Evolutionary conservation across 2,113 vertebrate genomes (phyloP).

Genomic region (Probosciger aterrimus): DNA sequence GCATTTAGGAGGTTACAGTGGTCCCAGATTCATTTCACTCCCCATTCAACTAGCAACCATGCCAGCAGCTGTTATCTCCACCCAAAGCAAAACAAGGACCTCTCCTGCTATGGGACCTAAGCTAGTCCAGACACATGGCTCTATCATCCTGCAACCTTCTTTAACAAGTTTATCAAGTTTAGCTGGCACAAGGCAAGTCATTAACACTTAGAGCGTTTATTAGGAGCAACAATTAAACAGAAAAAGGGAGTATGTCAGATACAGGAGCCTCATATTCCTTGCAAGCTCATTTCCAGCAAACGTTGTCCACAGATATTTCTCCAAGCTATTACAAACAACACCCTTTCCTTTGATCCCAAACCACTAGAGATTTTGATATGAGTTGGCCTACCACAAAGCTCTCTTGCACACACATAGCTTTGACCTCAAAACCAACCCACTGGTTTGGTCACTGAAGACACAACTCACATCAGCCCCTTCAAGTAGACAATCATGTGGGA

Average conservation of each 20-base stretch:
- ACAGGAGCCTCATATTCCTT: neutral
- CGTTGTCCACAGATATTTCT: neutral
- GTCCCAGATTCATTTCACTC: neutral
- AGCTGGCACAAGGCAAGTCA: neutral
- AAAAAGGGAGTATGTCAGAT: neutral
- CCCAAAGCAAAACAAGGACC: neutral
- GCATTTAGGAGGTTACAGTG: neutral
- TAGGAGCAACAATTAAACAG: neutral
- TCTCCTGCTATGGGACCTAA: neutral
- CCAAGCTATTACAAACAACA: neutral
- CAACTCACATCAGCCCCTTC: neutral
- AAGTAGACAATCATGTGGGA: neutral
- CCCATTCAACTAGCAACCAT: neutral
- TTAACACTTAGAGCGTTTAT: neutral
- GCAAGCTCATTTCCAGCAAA: conserved; percentile 1
- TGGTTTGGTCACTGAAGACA: neutral
- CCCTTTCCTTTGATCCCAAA: neutral
- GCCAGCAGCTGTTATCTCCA: neutral
- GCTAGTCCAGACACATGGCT: neutral
- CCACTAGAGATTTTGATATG: neutral
- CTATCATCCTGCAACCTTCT: neutral
- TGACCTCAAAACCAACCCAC: conserved; percentile 6
- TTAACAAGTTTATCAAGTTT: neutral
- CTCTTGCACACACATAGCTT: neutral
- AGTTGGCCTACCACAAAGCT: neutral